A percentile compares a stretch with the other conserved stretches of the same genome.
Evolutionary conservation across 2,888 invertebrate species (phyloP).

Genomic region (Tinea semifulvella): DNA sequence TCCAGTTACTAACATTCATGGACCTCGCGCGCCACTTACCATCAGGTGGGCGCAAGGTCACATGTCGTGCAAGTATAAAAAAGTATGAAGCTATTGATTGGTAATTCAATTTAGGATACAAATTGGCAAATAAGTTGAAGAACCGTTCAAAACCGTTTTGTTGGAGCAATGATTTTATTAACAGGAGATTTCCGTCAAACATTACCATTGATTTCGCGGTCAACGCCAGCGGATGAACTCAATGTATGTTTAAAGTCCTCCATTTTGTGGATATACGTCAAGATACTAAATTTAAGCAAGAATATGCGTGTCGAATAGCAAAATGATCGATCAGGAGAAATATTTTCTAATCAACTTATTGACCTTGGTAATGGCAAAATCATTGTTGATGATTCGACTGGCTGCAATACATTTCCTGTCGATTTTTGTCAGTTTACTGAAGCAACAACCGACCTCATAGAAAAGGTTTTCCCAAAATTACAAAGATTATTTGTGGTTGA

Average conservation of each 20-base stretch:
- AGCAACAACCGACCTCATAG: constrained; percentile 19
- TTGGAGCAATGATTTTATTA: constrained; percentile 19
- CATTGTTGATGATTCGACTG: constrained; percentile 17
- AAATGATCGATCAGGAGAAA: constrained; percentile 15
- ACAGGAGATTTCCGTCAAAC: constrained; percentile 22
- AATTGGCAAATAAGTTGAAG: too few species aligned
- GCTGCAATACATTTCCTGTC: constrained; percentile 18
- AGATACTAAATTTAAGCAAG: constrained; percentile 16
- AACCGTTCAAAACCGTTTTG: constrained; percentile 18
- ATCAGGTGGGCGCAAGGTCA: too few species aligned
- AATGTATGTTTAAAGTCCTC: constrained; percentile 16
- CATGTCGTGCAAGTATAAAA: too few species aligned
- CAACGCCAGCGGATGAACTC: constrained; percentile 19
- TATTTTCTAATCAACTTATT: constrained; percentile 20
- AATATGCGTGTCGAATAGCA: constrained; percentile 19
- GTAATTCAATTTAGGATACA: too few species aligned
- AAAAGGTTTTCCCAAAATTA: constrained; percentile 18
- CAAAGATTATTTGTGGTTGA: constrained; percentile 22
- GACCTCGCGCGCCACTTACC: too few species aligned
- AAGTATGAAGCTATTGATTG: too few species aligned
- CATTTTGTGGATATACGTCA: constrained; percentile 18
- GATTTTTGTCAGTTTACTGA: constrained; percentile 19
- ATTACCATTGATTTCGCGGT: constrained; percentile 22
- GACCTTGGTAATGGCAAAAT: constrained; percentile 21
- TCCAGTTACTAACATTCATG: too few species aligned